Base-by-base conservation (phyloP, 35 echinoderm and acorn worm species). In the Apostichopus californicus region DNA sequence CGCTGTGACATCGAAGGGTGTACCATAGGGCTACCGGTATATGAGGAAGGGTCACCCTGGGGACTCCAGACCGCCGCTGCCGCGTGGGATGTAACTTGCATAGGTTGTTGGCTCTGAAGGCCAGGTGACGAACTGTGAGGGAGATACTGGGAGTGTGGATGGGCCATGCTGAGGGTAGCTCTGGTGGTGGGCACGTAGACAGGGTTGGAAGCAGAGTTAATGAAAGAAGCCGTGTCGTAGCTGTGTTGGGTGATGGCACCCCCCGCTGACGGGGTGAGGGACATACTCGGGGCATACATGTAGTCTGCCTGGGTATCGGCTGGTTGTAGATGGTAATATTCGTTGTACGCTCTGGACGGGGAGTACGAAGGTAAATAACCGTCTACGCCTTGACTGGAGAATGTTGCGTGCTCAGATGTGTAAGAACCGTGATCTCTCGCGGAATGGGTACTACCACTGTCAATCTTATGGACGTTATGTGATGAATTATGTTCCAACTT, bases 101-200 rank as follows among this genome's bases (percentile, higher is more conserved):
- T 92, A 8, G 92, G 17, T 11, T 95, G 92, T 22, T 73, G 92
- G 23, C 65, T 17, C 21, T 61, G 77, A 25, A 90, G 55, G 13
- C 93, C 79, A n/a, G 93, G 86, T 1, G 91, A 91, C 9, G 93
- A 81, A 59, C 90, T 94, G 64, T 94, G 93, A n/a, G 95, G 96
- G 10, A 99, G 79, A 57, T 95, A 99, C 81, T 96, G 97, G 5
- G 93, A 81, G 57, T 97, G 96, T 4, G 91, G 86, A 88, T 95
- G 95, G 1, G 94, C 77, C 57, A 94, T 86, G 14, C 86, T 81
- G 58, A 94, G 78, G 0, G 72, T 20, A 75, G 94, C 88, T 6
- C 97, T 79, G 10, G 97, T 99, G 9, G 97, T 95, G 1, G 97
- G 97, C 25, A 99, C 97, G 85, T 99, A 99, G 46, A 99, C 97